phyloP scores from a whole-genome alignment of 2,113 vertebrate genomes.

The Chloroceryle aenea region DNA sequence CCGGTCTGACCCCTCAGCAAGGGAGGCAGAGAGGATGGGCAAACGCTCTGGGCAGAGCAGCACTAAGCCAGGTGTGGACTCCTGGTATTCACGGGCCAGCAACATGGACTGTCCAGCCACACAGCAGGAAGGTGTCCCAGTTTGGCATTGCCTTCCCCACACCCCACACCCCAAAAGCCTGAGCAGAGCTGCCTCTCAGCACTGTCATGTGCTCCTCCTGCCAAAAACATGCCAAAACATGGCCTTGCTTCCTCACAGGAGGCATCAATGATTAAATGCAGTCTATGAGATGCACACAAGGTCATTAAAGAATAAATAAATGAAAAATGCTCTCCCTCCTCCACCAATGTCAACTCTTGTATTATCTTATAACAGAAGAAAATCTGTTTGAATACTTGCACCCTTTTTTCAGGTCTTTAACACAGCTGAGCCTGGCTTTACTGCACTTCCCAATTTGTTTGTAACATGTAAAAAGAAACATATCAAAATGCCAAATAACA shows the following conservation, averaged over 20 bases:
- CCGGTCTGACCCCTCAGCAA: accelerated
- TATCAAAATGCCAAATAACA: neutral
- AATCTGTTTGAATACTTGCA: neutral
- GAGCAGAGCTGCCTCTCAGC: neutral
- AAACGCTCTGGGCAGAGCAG: accelerated
- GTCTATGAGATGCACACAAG: neutral
- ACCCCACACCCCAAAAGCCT: neutral
- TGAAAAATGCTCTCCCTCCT: neutral
- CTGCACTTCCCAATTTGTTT: neutral
- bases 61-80: accelerated
- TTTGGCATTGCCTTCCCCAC: neutral
- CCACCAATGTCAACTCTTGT: neutral
- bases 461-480: neutral
- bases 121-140: neutral
- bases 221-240: neutral
- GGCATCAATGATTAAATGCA: neutral
- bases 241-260: neutral
- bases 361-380: neutral
- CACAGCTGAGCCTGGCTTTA: neutral
- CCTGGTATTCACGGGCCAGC: neutral
- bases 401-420: neutral
- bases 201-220: neutral
- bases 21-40: neutral
- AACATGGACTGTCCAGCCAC: accelerated
- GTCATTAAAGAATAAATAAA: neutral